Conservation (phyloP, 2,113 vertebrate genomes). For the Globicephala melas region DNA sequence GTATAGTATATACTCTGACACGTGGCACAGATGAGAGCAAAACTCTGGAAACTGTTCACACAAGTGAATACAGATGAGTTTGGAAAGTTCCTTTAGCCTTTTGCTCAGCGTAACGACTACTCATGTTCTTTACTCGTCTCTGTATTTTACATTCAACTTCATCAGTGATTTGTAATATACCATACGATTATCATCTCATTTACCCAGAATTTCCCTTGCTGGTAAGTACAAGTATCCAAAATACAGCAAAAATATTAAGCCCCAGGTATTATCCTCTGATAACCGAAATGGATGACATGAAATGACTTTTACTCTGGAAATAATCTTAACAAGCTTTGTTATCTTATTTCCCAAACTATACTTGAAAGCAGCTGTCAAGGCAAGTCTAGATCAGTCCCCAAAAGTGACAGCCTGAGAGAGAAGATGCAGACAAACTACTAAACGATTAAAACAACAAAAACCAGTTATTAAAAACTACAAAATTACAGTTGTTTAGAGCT, state of each 20-base stretch:
- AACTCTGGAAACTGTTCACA: neutral
- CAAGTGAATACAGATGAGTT: neutral
- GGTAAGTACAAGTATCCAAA: constrained; percentile 5
- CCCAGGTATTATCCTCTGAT: neutral
- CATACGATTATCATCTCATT: neutral
- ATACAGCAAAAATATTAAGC: neutral
- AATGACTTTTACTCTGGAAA: neutral
- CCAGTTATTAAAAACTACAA: neutral
- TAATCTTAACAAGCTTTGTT: neutral
- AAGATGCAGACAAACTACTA: neutral
- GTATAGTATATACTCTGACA: neutral
- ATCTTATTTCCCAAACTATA: neutral
- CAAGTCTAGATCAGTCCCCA: neutral
- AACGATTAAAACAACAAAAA: neutral
- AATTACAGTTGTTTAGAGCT: neutral
- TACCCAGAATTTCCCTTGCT: neutral
- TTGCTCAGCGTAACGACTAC: neutral
- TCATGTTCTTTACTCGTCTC: neutral
- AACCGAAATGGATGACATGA: neutral
- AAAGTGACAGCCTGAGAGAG: neutral
- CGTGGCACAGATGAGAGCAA: neutral
- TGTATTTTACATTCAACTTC: neutral
- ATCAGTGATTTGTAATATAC: neutral
- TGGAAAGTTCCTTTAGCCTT: neutral
- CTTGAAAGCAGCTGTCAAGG: neutral